Evolutionary conservation across 2,888 invertebrate species (phyloP).

Genomic region (Harpalus rufipes): DNA sequence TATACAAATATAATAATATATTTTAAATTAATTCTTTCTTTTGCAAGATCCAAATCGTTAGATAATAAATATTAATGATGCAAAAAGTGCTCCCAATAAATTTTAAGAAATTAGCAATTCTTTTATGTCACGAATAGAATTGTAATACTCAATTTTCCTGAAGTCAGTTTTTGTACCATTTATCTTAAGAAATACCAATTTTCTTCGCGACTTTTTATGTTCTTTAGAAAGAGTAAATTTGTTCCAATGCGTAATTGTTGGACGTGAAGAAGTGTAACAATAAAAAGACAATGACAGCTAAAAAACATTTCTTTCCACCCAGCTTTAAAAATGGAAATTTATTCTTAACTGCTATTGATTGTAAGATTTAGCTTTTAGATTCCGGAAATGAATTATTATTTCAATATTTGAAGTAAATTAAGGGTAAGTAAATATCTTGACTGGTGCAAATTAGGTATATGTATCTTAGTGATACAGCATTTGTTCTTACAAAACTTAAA

Average conservation of each 20-base stretch:
- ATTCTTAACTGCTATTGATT: neutral
- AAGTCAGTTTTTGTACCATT: constrained; percentile 23
- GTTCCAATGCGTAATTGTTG: neutral
- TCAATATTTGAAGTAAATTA: too few relatives aligned
- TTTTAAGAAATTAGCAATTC: constrained; percentile 27
- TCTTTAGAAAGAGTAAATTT: neutral
- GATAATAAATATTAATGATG: constrained; percentile 11
- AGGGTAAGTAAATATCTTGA: too few relatives aligned
- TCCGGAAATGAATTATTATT: too few relatives aligned
- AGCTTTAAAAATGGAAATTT: neutral
- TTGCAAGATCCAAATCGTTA: neutral
- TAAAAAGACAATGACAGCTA: neutral
- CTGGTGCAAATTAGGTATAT: too few relatives aligned
- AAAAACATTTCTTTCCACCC: neutral
- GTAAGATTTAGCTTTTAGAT: neutral
- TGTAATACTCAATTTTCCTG: constrained; percentile 15
- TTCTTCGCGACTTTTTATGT: neutral
- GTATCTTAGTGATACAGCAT: too few relatives aligned
- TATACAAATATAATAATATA: neutral
- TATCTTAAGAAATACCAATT: constrained; percentile 14
- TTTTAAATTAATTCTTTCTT: constrained; percentile 9
- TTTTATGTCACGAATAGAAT: constrained; percentile 25
- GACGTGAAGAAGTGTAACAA: constrained; percentile 2
- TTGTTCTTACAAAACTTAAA: too few relatives aligned
- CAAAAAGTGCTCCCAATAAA: constrained; percentile 14